phyloP scores from a whole-genome alignment of 1,140 invertebrate species.

The Trialeurodes vaporariorum region DNA sequence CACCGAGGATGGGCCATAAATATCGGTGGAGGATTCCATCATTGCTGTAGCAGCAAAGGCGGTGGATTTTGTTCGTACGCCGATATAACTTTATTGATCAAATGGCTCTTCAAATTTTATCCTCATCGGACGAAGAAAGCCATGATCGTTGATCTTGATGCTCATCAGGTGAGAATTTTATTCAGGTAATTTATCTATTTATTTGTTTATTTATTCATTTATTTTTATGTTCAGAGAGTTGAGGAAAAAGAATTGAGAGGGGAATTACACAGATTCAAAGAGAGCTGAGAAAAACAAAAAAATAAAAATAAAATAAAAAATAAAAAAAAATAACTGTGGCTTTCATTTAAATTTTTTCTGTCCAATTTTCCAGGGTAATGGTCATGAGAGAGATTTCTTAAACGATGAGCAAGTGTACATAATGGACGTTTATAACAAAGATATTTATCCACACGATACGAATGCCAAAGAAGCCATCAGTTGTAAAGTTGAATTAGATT shows the following conservation, averaged over 20 bases:
- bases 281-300: too few relatives aligned
- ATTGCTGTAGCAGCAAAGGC: constrained; percentile 56
- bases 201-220: too few relatives aligned
- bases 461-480: constrained; percentile 60
- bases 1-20: constrained; percentile 78
- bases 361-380: constrained; percentile 54
- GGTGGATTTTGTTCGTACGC: constrained; percentile 84
- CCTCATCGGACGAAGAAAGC: constrained; percentile 44
- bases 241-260: not conserved
- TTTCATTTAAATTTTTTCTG: not conserved
- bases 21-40: constrained; percentile 80
- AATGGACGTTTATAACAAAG: constrained; percentile 72
- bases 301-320: not conserved
- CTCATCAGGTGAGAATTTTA: constrained; percentile 58
- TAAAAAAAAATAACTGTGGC: not conserved
- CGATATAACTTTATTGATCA: constrained; percentile 67
- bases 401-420: constrained; percentile 63
- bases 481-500: constrained; percentile 54
- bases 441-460: constrained; percentile 68
- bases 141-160: constrained; percentile 83
- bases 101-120: constrained; percentile 48
- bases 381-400: constrained; percentile 69
- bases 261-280: not conserved
- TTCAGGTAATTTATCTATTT: too few relatives aligned
- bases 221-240: too few relatives aligned